phyloP scores from a whole-genome alignment of 1,140 invertebrate species.

The Stegodyphus dumicola region DNA sequence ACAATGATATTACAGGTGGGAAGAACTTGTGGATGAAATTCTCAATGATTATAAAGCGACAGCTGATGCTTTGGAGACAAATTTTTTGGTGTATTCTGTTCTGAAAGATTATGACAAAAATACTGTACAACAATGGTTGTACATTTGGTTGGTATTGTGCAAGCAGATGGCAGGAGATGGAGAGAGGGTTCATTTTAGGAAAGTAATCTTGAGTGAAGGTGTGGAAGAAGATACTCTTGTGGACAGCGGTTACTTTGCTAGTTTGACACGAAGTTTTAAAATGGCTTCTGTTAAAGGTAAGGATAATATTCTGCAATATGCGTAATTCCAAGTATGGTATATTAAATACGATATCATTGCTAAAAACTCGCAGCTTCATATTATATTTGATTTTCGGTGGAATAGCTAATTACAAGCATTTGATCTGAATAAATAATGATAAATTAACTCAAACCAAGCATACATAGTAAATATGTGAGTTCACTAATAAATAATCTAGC shows the following conservation, averaged over 20 bases:
- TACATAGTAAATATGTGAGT: too few relatives aligned
- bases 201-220: background rate
- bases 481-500: too few relatives aligned
- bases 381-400: too few relatives aligned
- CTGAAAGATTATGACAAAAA: background rate
- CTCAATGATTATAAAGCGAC: background rate
- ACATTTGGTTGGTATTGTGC: background rate
- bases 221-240: background rate
- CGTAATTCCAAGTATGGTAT: too few relatives aligned
- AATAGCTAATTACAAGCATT: too few relatives aligned
- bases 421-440: too few relatives aligned
- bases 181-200: background rate
- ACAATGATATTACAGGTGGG: background rate
- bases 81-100: slow-evolving; percentile 18
- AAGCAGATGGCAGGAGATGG: background rate
- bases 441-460: too few relatives aligned
- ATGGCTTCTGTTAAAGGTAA: background rate
- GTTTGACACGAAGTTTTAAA: background rate
- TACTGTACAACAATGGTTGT: background rate
- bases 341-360: too few relatives aligned
- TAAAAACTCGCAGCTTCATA: too few relatives aligned
- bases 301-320: background rate
- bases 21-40: background rate
- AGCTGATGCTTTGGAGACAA: background rate
- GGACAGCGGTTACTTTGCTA: background rate